These are phyloP conservation scores for Phrixothrix hirtus DNA, from an alignment of 2,888 invertebrate genomes.

Conservation along the genomic window DNA sequence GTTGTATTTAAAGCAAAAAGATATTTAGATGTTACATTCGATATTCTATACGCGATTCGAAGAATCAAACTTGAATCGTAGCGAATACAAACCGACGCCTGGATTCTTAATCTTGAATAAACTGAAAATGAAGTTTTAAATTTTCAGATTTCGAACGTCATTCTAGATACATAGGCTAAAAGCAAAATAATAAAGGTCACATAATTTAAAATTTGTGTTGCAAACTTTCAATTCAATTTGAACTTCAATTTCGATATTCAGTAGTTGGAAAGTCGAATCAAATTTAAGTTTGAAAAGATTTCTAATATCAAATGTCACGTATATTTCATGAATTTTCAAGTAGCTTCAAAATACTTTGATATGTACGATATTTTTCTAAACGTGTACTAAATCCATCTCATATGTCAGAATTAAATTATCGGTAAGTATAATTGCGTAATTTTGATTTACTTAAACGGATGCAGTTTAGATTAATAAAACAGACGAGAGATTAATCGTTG, in stretches of 20 bases:
- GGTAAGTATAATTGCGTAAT: no score
- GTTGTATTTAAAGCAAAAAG: constrained; percentile 2
- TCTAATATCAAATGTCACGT: constrained; percentile 31
- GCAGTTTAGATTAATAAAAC: constrained; percentile 13
- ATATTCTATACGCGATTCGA: constrained; percentile 19
- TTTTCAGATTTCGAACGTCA: constrained; percentile 16
- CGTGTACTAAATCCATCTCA: no score
- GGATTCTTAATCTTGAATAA: constrained; percentile 21
- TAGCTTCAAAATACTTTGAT: constrained; percentile 12
- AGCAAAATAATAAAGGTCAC: constrained; percentile 28
- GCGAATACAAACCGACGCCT: constrained; percentile 8
- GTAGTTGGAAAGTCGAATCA: constrained; percentile 30
- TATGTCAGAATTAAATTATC: no score
- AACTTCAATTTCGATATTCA: constrained; percentile 31
- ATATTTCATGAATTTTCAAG: constrained; percentile 28
- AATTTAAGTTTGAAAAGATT: constrained; percentile 32
- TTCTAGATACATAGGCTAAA: constrained; percentile 8
- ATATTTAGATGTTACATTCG: constrained; percentile 10
- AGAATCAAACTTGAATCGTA: constrained; percentile 18
- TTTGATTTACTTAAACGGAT: no score
- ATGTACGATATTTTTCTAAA: no score
- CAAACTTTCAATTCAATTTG: constrained; percentile 32
- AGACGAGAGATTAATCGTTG: constrained; percentile 11
- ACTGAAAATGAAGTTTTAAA: constrained; percentile 29
- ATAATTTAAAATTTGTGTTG: constrained; percentile 31